Conservation (phyloP, 1,140 invertebrate genomes). For the Grapholita molesta region DNA sequence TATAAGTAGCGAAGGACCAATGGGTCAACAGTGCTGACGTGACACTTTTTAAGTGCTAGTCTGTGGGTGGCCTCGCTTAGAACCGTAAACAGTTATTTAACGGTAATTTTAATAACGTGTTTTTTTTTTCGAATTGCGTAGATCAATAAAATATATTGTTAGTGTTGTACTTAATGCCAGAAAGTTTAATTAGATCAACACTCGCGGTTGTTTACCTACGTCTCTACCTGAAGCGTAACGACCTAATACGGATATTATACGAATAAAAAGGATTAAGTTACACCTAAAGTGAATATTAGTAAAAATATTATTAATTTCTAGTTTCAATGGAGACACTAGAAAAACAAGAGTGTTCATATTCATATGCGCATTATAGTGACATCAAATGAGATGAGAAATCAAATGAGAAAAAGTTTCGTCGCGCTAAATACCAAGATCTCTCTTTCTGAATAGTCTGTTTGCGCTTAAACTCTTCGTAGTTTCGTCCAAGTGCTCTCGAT, state of each 20-base stretch:
- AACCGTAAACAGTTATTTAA: conserved; percentile 3
- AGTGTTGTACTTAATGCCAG: too few relatives aligned
- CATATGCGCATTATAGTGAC: not conserved
- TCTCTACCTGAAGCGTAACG: too few relatives aligned
- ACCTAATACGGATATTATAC: too few relatives aligned
- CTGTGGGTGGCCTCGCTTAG: conserved; percentile 62
- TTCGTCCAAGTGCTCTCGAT: conserved; percentile 15
- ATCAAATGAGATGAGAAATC: too few relatives aligned
- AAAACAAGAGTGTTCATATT: too few relatives aligned
- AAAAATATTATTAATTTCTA: too few relatives aligned
- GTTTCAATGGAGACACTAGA: too few relatives aligned
- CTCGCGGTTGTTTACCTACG: too few relatives aligned
- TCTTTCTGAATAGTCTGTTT: not conserved
- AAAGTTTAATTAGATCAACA: too few relatives aligned
- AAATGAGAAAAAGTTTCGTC: not conserved
- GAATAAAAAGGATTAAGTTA: too few relatives aligned
- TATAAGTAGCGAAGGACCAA: conserved; percentile 47
- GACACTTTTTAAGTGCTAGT: conserved; percentile 43
- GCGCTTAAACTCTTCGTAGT: conserved; percentile 1
- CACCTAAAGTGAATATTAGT: too few relatives aligned
- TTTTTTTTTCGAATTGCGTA: not conserved
- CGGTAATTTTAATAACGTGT: not conserved
- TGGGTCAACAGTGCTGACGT: conserved; percentile 58
- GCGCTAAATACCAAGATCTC: not conserved
- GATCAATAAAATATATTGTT: too few relatives aligned